Percentiles rank a stretch among this genome's conserved stretches.
Evolutionary conservation across 2,797 vertebrate species (phyloP).

Genomic region (Channa striata): DNA sequence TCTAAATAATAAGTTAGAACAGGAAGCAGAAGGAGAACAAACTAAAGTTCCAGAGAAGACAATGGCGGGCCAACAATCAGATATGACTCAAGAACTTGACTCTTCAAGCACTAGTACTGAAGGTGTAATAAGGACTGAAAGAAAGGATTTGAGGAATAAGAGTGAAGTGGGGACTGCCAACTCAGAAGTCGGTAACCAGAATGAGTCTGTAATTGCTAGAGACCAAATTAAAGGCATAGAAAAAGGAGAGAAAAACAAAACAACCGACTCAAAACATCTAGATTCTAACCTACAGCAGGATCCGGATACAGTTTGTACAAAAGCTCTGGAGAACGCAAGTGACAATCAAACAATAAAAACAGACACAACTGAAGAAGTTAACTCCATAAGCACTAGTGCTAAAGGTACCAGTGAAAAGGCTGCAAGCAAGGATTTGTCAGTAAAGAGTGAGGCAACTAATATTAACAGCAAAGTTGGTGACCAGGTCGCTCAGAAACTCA

Average conservation of each 20-base stretch:
- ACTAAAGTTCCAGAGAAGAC: conserved; percentile 14
- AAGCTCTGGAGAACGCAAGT: not conserved
- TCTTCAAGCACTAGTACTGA: not conserved
- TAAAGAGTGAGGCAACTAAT: not conserved
- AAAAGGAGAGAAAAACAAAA: conserved; percentile 1
- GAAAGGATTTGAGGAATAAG: not conserved
- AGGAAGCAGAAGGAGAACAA: not conserved
- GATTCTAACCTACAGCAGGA: not conserved
- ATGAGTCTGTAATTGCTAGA: not conserved
- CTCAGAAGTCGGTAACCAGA: not conserved
- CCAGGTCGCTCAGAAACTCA: not conserved
- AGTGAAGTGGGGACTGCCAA: not conserved
- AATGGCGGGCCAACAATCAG: not conserved
- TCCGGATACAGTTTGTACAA: not conserved
- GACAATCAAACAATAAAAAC: not conserved
- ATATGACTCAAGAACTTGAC: not conserved
- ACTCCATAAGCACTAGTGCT: not conserved
- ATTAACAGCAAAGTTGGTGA: not conserved
- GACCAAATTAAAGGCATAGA: not conserved
- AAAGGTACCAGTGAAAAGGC: not conserved
- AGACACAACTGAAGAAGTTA: conserved; percentile 7
- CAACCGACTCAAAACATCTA: not conserved
- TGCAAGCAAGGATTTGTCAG: not conserved
- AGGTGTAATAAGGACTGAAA: not conserved
- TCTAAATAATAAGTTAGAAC: not conserved